phyloP scores from a whole-genome alignment of 2,797 vertebrate species.

The Acomys russatus region DNA sequence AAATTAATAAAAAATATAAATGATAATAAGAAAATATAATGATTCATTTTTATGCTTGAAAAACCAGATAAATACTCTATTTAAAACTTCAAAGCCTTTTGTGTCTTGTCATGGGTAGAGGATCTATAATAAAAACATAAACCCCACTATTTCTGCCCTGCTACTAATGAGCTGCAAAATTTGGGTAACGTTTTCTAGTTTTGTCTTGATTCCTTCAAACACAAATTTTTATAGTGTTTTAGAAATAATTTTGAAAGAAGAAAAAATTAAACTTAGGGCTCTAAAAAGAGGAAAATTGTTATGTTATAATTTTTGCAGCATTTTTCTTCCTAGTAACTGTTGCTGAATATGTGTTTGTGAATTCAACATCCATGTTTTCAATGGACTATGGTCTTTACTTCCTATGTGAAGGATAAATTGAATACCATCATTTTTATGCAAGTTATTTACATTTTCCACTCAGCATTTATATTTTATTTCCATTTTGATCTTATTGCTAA shows the following conservation, averaged over 20 bases:
- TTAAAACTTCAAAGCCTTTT: constrained; percentile 19
- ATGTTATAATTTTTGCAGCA: background rate
- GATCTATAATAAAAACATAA: background rate
- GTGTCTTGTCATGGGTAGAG: background rate
- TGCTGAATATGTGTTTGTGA: background rate
- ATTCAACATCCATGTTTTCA: background rate
- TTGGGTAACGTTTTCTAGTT: background rate
- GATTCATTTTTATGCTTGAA: background rate
- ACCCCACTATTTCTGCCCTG: background rate
- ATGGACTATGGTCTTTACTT: background rate
- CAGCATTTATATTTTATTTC: background rate
- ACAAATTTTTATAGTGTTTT: background rate
- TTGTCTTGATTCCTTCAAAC: background rate
- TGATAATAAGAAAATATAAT: too few species aligned
- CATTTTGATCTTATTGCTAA: background rate
- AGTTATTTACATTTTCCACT: background rate
- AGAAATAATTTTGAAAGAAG: background rate
- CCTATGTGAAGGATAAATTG: background rate
- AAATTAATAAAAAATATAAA: too few species aligned
- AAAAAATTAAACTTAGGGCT: background rate
- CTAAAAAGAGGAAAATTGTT: background rate
- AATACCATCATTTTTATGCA: background rate
- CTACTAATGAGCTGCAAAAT: background rate
- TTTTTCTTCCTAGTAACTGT: background rate
- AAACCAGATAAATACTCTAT: background rate